Conservation (phyloP, 2,888 invertebrate genomes). For the Sesamia inferens region DNA sequence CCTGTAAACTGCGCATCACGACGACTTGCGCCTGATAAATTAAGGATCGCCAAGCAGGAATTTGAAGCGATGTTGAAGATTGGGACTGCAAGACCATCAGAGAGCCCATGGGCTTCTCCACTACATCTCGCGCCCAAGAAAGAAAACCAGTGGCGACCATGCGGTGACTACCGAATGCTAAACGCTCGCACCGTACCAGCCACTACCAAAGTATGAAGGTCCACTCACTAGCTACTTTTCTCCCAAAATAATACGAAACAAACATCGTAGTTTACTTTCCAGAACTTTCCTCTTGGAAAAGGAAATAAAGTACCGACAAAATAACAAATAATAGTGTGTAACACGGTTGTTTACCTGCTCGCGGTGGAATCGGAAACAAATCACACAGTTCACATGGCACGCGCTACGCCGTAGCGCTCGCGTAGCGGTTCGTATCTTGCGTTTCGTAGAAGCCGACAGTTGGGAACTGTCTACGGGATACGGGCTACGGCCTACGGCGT, state of each 20-base stretch:
- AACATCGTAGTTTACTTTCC: slow-evolving; percentile 8
- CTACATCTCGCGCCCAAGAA: too few relatives aligned
- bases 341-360: slow-evolving; percentile 74
- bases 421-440: slow-evolving; percentile 33
- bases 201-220: background rate
- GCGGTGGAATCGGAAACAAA: slow-evolving; percentile 81
- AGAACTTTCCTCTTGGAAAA: slow-evolving; percentile 28
- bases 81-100: too few relatives aligned
- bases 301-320: slow-evolving; percentile 47
- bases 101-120: too few relatives aligned
- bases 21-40: too few relatives aligned
- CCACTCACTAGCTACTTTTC: background rate
- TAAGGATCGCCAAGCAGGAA: too few relatives aligned
- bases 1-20: too few relatives aligned
- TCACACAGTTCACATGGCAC: slow-evolving; percentile 72
- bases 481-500: slow-evolving; percentile 34
- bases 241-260: background rate
- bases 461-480: slow-evolving; percentile 29
- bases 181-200: too few relatives aligned
- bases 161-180: too few relatives aligned
- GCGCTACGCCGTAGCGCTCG: slow-evolving; percentile 52
- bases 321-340: slow-evolving; percentile 47
- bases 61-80: too few relatives aligned
- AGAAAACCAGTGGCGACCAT: too few relatives aligned
- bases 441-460: background rate